A percentile compares a stretch with the other conserved stretches of the same genome.
Evolutionary conservation across 2,888 invertebrate genomes (phyloP).

Genomic region (Melieria omissa): DNA sequence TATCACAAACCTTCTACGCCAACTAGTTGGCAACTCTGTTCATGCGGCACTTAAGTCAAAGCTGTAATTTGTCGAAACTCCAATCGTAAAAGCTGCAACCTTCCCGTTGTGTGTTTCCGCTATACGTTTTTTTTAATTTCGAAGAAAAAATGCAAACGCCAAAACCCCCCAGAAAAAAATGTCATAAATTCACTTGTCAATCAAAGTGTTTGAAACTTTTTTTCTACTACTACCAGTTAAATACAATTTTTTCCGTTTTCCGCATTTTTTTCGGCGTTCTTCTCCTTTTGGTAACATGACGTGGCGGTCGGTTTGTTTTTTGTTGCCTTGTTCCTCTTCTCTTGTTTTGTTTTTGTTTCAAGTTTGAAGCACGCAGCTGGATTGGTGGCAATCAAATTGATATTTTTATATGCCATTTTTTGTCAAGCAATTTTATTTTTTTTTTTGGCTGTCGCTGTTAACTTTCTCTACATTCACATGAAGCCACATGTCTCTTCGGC

Average conservation of each 20-base stretch:
- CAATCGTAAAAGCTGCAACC: no score
- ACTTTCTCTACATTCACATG: no score
- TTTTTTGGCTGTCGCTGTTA: neutral
- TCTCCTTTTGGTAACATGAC: conserved; percentile 16
- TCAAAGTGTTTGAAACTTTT: conserved; percentile 21
- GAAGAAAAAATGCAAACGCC: no score
- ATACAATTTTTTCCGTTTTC: neutral
- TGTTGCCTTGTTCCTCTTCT: neutral
- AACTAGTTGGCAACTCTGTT: no score
- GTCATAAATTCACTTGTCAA: conserved; percentile 26
- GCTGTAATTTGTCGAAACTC: no score
- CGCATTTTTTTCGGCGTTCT: conserved; percentile 1
- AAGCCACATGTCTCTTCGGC: no score
- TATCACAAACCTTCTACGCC: no score
- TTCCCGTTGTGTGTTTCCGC: no score
- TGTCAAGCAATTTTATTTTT: neutral
- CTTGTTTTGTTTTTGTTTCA: neutral
- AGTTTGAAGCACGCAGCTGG: neutral
- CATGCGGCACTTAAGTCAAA: no score
- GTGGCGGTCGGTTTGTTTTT: conserved; percentile 20
- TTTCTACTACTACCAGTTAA: neutral
- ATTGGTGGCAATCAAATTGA: conserved; percentile 22
- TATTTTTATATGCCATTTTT: conserved; percentile 28
- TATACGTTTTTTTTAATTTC: no score
- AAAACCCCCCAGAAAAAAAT: conserved; percentile 9